Base-by-base conservation (phyloP, 2,797 vertebrate species). In the Pipistrellus nathusii region DNA sequence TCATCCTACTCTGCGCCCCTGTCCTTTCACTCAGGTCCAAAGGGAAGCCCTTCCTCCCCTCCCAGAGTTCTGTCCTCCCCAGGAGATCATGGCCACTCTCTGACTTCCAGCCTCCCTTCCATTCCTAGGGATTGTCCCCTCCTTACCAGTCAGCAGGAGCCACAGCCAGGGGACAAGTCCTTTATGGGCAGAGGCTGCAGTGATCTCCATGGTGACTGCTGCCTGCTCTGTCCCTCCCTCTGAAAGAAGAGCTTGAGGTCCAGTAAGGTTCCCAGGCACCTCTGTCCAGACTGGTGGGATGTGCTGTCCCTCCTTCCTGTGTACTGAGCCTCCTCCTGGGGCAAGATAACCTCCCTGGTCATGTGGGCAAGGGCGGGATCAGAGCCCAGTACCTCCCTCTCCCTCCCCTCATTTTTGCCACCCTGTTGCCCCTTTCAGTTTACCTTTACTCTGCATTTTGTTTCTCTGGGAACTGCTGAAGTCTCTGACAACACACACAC, bases 111-210 rank as follows among this genome's bases (percentile, higher is more conserved):
- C 57, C 38, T 23, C n/a, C 20, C 8, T 4, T 32, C 23, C n/a
- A 15, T 21, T 6, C 6, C 14, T 11, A 51, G 21, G 14, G 11
- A 1, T 10, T 5, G 4, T 35, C 9, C n/a, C 44, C 66, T 71
- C 84, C 84, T 87, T 41, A 94, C 83, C 59, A 38, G 51, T 18
- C 57, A 96, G 51, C 44, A 89, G 82, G 27, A 86, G 18, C 20
- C 62, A 12, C n/a, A 41, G 71, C 73, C 88, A 64, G n/a, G 20
- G 6, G 4, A 18, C 1, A 4, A 0, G 0, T 2, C 7, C 17
- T 64, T 18, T 32, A 8, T 0, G 0, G 9, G 17, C 8, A 51
- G 23, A 0, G 5, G 2, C 71, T 41, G 64, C 38, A 23, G 7
- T 3, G 11, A 30, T 2, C 48, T 44, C 38, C 91, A 89, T 91